phyloP scores from a whole-genome alignment of 2,797 vertebrate species.

The Sebastes glaucus region DNA sequence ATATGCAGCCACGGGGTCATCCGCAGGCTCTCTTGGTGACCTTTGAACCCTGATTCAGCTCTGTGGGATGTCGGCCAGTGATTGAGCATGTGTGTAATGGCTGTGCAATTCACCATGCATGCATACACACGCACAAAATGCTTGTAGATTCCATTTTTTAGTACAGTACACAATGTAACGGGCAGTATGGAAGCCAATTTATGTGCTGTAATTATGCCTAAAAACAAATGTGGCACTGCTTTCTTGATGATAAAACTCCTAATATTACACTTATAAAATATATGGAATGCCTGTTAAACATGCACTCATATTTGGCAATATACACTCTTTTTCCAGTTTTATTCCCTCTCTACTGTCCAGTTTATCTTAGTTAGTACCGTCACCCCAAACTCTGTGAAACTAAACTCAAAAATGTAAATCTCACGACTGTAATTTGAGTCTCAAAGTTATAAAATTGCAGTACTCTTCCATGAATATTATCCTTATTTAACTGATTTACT shows the following conservation, averaged over 20 bases:
- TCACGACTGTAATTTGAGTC: neutral
- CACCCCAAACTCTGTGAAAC: neutral
- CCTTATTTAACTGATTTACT: neutral
- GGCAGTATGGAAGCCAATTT: neutral
- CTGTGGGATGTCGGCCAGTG: neutral
- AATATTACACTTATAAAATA: neutral
- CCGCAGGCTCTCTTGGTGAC: slow-evolving; percentile 17
- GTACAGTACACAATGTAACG: neutral
- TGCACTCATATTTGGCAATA: no score
- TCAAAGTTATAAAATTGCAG: neutral
- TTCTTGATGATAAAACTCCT: neutral
- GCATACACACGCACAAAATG: neutral
- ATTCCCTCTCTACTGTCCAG: neutral
- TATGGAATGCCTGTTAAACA: no score
- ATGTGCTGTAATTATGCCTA: neutral
- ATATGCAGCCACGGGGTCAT: slow-evolving; percentile 19
- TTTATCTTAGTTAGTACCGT: neutral
- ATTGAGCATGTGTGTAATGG: neutral
- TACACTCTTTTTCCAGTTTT: neutral
- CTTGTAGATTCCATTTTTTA: neutral
- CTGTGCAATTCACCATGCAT: neutral
- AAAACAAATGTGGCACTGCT: neutral
- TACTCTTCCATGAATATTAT: neutral
- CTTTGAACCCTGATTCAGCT: slow-evolving; percentile 33
- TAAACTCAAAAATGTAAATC: neutral